Conservation (phyloP, 2,888 invertebrate genomes). For the Phrixothrix hirtus region DNA sequence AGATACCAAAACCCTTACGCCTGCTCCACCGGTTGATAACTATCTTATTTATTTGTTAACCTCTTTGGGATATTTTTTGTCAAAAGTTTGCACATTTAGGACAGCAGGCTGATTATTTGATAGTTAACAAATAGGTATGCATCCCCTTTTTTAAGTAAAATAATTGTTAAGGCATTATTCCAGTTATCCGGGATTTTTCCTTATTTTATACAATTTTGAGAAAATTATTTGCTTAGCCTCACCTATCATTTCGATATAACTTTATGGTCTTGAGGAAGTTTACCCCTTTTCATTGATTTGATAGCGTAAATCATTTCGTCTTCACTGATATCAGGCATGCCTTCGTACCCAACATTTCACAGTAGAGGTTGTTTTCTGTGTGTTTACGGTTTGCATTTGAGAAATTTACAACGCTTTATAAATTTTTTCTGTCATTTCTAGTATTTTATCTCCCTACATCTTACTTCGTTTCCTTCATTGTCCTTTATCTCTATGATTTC, state of each 20-base stretch:
- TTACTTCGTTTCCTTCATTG: no score
- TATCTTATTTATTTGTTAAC: conserved; percentile 1
- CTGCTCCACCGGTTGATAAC: conserved; percentile 4
- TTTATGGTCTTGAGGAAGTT: not conserved
- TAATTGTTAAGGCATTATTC: conserved; percentile 1
- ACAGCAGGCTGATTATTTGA: conserved; percentile 1
- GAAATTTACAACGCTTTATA: no score
- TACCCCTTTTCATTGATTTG: no score
- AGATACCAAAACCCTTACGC: not conserved
- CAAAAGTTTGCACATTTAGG: not conserved
- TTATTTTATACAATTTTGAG: not conserved
- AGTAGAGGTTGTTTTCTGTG: no score
- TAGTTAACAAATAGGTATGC: not conserved
- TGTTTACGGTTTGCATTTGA: no score
- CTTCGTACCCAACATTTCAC: no score
- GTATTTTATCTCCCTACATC: no score
- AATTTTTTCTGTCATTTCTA: no score
- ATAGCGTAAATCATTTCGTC: no score
- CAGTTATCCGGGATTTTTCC: conserved; percentile 4
- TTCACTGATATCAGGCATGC: no score
- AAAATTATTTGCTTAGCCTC: not conserved
- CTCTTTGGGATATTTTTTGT: not conserved
- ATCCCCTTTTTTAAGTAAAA: not conserved
- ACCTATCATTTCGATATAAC: not conserved
- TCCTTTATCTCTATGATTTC: no score